Evolutionary conservation across 2,113 vertebrate species (phyloP).

Genomic region (Callopanchax toddi): DNA sequence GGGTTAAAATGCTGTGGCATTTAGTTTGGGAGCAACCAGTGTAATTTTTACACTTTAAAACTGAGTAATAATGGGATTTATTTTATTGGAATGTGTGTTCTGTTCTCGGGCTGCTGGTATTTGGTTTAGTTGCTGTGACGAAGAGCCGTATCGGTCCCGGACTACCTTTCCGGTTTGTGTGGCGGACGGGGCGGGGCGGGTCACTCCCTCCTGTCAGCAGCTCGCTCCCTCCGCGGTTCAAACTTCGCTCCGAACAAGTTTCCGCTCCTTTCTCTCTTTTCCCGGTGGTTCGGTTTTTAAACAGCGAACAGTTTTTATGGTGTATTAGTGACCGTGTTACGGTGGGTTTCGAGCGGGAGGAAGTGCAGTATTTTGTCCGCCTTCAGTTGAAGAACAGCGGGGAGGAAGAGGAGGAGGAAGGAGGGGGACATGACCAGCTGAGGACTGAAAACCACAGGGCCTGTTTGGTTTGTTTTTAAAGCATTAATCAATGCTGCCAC

Average conservation of each 20-base stretch:
- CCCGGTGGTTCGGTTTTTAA: conserved; percentile 28
- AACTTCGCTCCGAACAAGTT: conserved; percentile 16
- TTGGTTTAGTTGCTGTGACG: not conserved
- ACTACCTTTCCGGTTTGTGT: conserved; percentile 77
- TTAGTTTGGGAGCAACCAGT: too few species aligned
- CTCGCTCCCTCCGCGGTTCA: conserved; percentile 14
- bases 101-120: too few species aligned
- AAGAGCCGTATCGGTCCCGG: not conserved
- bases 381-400: conserved; percentile 36
- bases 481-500: conserved; percentile 71
- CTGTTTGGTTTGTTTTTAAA: conserved; percentile 62
- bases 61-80: too few species aligned
- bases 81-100: too few species aligned
- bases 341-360: conserved; percentile 9
- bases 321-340: conserved; percentile 38
- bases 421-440: conserved; percentile 76
- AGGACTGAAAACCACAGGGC: conserved; percentile 63
- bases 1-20: not conserved
- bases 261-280: not conserved
- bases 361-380: conserved; percentile 47
- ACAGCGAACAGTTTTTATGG: conserved; percentile 39
- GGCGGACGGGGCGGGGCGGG: conserved; percentile 32
- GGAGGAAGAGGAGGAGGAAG: not conserved
- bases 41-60: too few species aligned
- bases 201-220: conserved; percentile 55